Percentiles rank a stretch among this genome's conserved stretches.
Conservation (phyloP, 2,797 vertebrate genomes). For the Sternotherus odoratus region DNA sequence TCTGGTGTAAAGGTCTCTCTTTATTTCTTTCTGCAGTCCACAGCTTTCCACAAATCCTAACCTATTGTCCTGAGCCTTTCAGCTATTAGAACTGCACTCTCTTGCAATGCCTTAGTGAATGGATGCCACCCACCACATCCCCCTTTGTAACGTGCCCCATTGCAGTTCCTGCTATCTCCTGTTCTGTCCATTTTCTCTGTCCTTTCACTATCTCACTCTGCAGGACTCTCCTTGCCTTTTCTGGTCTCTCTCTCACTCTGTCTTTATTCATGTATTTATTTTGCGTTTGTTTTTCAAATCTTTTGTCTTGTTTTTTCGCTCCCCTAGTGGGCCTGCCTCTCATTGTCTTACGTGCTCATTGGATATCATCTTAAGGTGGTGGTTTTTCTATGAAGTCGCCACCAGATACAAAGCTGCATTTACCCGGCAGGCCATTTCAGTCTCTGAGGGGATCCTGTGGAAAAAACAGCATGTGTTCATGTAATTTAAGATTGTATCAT, state of each 20-base stretch:
- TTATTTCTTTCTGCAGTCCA: background rate
- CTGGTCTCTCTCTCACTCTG: background rate
- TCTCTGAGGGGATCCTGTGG: background rate
- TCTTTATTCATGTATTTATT: background rate
- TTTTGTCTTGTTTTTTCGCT: background rate
- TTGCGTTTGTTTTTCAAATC: background rate
- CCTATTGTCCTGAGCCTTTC: background rate
- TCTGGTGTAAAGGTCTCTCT: background rate
- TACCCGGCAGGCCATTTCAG: constrained; percentile 18
- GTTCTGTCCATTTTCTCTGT: background rate
- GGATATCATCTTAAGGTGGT: background rate
- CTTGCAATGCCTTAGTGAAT: background rate
- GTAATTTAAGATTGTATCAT: constrained; percentile 9
- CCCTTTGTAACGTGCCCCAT: background rate
- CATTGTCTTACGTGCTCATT: background rate
- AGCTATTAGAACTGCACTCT: constrained; percentile 3
- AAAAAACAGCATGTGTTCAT: background rate
- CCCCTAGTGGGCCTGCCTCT: background rate
- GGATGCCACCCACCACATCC: background rate
- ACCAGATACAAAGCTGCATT: background rate
- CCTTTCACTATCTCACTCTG: background rate
- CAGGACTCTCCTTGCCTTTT: background rate
- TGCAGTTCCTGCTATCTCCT: background rate
- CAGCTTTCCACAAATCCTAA: background rate
- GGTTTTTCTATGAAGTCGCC: background rate